Evolutionary conservation across 2,888 invertebrate genomes (phyloP).

Genomic region (Gerris lacustris): DNA sequence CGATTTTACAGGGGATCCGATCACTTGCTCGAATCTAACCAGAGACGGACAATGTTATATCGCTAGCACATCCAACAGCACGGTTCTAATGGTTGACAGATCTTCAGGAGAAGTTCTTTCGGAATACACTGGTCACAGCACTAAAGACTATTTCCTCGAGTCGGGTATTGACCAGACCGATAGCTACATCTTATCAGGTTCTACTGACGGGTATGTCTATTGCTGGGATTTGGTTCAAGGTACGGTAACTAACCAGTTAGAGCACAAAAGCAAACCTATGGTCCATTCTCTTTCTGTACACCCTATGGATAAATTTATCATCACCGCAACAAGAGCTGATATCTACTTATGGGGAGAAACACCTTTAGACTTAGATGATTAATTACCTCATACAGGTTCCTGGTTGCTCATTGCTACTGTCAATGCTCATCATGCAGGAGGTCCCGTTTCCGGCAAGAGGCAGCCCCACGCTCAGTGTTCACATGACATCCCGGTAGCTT

Average conservation of each 20-base stretch:
- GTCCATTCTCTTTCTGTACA: conserved; percentile 72
- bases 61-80: conserved; percentile 69
- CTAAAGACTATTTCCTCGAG: conserved; percentile 74
- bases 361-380: conserved; percentile 24
- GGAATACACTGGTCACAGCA: conserved; percentile 67
- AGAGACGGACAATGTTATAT: conserved; percentile 87
- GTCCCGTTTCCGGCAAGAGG: too few species aligned
- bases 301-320: conserved; percentile 52
- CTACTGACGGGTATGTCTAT: conserved; percentile 71
- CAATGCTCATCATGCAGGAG: too few species aligned
- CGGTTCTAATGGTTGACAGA: conserved; percentile 78
- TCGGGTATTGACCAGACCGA: conserved; percentile 74
- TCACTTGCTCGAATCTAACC: conserved; percentile 73
- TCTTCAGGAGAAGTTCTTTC: conserved; percentile 62
- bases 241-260: conserved; percentile 43
- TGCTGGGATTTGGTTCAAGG: conserved; percentile 82
- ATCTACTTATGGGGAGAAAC: conserved; percentile 54
- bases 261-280: conserved; percentile 43
- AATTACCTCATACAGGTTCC: too few species aligned
- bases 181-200: conserved; percentile 77
- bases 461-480: too few species aligned
- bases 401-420: too few species aligned
- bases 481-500: too few species aligned
- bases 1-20: conserved; percentile 73
- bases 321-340: conserved; percentile 62